These are phyloP conservation scores for Cheilosia scutellata DNA, from an alignment of 2,888 invertebrate species.

Conservation along the genomic window DNA sequence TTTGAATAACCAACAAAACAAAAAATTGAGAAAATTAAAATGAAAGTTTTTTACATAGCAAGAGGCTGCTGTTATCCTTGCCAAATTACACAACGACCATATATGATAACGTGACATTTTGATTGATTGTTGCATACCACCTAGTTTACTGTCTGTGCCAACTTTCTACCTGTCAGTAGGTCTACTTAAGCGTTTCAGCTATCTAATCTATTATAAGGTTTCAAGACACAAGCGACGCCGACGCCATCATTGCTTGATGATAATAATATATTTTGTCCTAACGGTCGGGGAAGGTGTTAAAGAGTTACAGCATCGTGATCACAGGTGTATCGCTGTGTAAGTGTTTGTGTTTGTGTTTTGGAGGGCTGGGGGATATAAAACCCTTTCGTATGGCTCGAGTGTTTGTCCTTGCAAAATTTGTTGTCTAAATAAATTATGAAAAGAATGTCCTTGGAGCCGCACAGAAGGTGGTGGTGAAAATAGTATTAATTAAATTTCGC, in stretches of 20 bases:
- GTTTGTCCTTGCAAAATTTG: constrained; percentile 45
- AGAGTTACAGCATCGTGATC: constrained; percentile 23
- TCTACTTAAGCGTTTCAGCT: constrained; percentile 51
- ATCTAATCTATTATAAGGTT: constrained; percentile 59
- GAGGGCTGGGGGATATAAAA: not conserved
- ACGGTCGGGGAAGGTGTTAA: constrained; percentile 19
- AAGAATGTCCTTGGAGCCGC: constrained; percentile 46
- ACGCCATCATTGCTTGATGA: not conserved
- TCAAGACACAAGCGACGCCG: constrained; percentile 26
- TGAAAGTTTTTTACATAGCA: constrained; percentile 56
- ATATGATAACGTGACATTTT: constrained; percentile 71
- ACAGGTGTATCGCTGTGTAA: constrained; percentile 24
- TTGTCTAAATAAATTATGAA: constrained; percentile 64
- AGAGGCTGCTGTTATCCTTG: constrained; percentile 62
- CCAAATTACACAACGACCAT: constrained; percentile 66
- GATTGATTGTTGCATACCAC: constrained; percentile 65
- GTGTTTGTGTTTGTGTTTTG: not conserved
- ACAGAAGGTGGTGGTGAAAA: constrained; percentile 47
- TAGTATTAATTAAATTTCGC: constrained; percentile 56
- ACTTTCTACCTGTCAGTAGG: constrained; percentile 34
- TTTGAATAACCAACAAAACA: constrained; percentile 1
- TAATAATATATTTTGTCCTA: not conserved
- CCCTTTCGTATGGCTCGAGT: constrained; percentile 32
- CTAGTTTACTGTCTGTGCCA: constrained; percentile 5
- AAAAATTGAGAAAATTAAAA: constrained; percentile 39